Conservation (phyloP, 2,888 invertebrate species). For the Acronicta psi region DNA sequence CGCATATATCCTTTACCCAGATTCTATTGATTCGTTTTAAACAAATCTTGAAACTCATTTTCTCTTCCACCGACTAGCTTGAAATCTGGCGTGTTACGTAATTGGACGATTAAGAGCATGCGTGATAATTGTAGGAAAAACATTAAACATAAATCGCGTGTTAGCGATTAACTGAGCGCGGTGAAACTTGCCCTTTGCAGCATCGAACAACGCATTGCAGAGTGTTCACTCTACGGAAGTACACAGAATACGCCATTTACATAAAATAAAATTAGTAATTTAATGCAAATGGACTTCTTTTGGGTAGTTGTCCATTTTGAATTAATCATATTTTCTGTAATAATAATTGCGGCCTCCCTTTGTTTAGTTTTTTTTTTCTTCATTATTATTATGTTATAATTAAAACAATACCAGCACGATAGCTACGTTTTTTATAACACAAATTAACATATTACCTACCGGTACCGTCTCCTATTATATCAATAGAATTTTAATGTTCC, state of each 20-base stretch:
- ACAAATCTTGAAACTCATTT: constrained; percentile 34
- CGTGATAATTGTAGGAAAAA: constrained; percentile 53
- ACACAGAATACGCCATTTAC: constrained; percentile 23
- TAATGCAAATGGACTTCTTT: constrained; percentile 26
- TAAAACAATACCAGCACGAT: not conserved
- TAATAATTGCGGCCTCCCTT: constrained; percentile 11
- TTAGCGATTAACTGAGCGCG: constrained; percentile 17
- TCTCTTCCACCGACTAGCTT: constrained; percentile 37
- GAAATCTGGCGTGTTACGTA: constrained; percentile 29
- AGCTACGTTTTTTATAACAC: not conserved
- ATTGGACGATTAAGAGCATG: constrained; percentile 38
- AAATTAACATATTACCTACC: constrained; percentile 8
- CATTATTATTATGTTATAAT: not conserved
- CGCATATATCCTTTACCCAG: constrained; percentile 4
- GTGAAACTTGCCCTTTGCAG: constrained; percentile 56
- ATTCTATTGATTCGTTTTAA: constrained; percentile 15
- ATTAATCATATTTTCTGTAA: constrained; percentile 9
- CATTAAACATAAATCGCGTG: constrained; percentile 45
- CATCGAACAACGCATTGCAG: constrained; percentile 44
- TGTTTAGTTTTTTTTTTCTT: constrained; percentile 12
- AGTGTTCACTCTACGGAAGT: constrained; percentile 4
- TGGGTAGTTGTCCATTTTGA: constrained; percentile 8
- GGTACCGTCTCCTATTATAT: not conserved
- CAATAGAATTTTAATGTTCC: constrained; percentile 3
- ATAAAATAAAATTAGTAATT: constrained; percentile 26